Evolutionary conservation across 2,797 vertebrate species (phyloP).

Genomic region (Merluccius polli): DNA sequence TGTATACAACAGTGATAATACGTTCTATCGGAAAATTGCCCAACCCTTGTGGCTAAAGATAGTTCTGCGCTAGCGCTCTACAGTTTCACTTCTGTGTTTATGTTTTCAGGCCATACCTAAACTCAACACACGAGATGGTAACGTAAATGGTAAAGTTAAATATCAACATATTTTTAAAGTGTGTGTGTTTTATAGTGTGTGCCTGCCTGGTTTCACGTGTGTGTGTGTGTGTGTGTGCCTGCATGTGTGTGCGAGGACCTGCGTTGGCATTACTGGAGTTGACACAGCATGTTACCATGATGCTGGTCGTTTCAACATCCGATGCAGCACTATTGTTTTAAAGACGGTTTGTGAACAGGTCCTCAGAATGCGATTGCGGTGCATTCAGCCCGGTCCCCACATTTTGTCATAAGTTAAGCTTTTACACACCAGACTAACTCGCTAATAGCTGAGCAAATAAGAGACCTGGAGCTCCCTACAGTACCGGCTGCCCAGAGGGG

Average conservation of each 20-base stretch:
- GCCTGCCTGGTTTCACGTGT: too few relatives aligned
- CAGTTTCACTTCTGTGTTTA: too few relatives aligned
- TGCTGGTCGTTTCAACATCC: conserved; percentile 22
- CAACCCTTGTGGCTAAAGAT: too few relatives aligned
- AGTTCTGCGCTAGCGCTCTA: too few relatives aligned
- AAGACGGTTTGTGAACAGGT: conserved; percentile 32
- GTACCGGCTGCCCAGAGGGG: conserved; percentile 51
- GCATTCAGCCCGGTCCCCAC: conserved; percentile 9
- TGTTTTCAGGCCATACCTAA: too few relatives aligned
- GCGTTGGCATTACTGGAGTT: not conserved
- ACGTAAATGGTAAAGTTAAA: too few relatives aligned
- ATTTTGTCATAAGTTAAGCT: conserved; percentile 43
- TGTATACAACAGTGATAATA: too few relatives aligned
- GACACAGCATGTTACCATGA: conserved; percentile 4
- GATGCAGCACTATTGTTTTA: conserved; percentile 34
- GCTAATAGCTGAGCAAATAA: conserved; percentile 61
- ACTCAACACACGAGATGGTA: too few relatives aligned
- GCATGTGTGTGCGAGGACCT: not conserved
- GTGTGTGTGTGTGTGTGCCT: too few relatives aligned
- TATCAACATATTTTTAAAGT: too few relatives aligned
- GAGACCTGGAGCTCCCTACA: conserved; percentile 49
- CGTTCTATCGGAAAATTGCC: too few relatives aligned
- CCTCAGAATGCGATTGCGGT: conserved; percentile 22
- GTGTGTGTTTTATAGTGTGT: too few relatives aligned
- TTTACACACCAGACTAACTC: conserved; percentile 56